phyloP scores from a whole-genome alignment of 2,113 vertebrate genomes.

The Callospermophilus lateralis region DNA sequence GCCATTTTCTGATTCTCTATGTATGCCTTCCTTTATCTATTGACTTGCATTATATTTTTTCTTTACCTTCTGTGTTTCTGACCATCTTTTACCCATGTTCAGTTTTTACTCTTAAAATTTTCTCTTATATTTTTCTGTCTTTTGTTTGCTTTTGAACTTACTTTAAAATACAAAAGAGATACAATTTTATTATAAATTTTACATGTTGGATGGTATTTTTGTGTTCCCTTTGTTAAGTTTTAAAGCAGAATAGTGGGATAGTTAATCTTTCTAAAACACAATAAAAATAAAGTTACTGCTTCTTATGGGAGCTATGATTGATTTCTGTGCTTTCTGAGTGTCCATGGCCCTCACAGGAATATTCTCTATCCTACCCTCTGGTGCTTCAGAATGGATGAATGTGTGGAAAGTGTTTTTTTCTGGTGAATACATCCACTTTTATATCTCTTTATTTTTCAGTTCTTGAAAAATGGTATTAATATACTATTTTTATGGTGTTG shows the following conservation, averaged over 20 bases:
- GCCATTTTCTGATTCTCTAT: not conserved
- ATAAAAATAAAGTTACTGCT: conserved; percentile 53
- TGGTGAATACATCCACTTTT: conserved; percentile 58
- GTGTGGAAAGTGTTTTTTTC: conserved; percentile 36
- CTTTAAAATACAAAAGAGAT: not conserved
- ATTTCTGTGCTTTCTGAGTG: conserved; percentile 10
- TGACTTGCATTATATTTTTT: not conserved
- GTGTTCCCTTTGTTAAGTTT: conserved; percentile 61
- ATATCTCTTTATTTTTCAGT: conserved; percentile 36
- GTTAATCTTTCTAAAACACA: conserved; percentile 44
- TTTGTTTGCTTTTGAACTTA: not conserved
- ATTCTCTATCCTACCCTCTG: not conserved
- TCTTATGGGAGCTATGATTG: conserved; percentile 19
- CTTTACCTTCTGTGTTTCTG: not conserved
- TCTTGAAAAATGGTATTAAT: conserved; percentile 74
- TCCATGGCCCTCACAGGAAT: not conserved
- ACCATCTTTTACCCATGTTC: not conserved
- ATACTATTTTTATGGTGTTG: conserved; percentile 60
- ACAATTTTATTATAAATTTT: conserved; percentile 44
- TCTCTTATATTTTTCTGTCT: not conserved
- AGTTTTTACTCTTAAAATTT: not conserved
- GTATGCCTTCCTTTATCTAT: not conserved
- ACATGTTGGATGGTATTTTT: conserved; percentile 18
- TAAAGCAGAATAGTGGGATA: conserved; percentile 28
- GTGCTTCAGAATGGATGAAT: conserved; percentile 60